Evolutionary conservation across 2,888 invertebrate genomes (phyloP), one percentile per base, ranked within the genome.

Genomic region (Eumerus sabulonum): DNA sequence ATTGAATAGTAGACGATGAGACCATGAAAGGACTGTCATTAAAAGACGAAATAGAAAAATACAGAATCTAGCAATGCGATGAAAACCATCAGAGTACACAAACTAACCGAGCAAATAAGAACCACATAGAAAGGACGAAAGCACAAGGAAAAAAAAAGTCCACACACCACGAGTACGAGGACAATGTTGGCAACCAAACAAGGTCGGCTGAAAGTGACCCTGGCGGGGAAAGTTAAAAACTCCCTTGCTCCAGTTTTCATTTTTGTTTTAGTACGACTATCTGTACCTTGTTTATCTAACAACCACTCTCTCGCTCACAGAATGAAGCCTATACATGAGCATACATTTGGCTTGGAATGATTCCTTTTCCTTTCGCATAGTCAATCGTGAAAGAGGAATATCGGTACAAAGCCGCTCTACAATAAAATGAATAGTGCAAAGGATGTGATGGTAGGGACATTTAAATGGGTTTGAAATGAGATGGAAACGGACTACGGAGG

Each of bases 191-290:
- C 9, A 56, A n/a, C 19, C 16, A 12, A 27, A 47, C 64, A 66
- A 66, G 47, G 66, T 40, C 42, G 11, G 42, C 57, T 50, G 51
- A 67, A 67, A 59, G 57, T 67, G 67, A 67, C 57, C 57, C 50
- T 51, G 44, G 48, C 13, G 62, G 1, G 16, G 27, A 47, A 50
- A 59, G 44, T 36, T 50, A 51, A 53, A 53, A 53, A 35, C 47
- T 36, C 36, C 36, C 36, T 47, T 59, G 59, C 35, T 57, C 56
- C n/a, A 44, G 57, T 57, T 57, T 47, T 47, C 9, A 27, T 47
- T 47, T 47, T 45, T 14, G 1, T 45, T 14, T 14, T 45, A 40
- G n/a, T 5, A 40, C n/a, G 11, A 40, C 2, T 40, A 11, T 40
- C 40, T 40, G 27, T 7, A 27, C 27, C 27, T 27, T 27, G 7